phyloP scores from a whole-genome alignment of 2,888 invertebrate species.

The Morpho deidamia region DNA sequence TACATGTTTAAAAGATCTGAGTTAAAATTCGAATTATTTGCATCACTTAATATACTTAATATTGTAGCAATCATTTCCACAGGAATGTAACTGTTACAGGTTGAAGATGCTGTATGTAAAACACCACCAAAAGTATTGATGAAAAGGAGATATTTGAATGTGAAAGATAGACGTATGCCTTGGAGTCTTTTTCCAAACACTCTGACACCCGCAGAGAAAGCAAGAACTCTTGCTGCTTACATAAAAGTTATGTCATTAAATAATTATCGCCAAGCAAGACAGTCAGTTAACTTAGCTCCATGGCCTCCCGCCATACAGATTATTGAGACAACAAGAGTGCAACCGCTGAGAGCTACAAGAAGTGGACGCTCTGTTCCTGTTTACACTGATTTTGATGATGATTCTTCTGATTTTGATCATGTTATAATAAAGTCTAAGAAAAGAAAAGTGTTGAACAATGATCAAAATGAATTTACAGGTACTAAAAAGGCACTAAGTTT shows the following conservation, averaged over 20 bases:
- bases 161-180: conserved; percentile 64
- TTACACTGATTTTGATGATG: conserved; percentile 67
- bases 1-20: no score
- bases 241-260: conserved; percentile 67
- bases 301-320: conserved; percentile 70
- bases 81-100: conserved; percentile 29
- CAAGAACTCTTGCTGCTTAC: conserved; percentile 60
- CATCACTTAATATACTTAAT: no score
- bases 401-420: conserved; percentile 63
- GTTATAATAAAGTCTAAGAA: conserved; percentile 58
- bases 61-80: no score
- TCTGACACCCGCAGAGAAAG: conserved; percentile 58
- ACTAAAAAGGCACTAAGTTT: conserved; percentile 56
- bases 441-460: conserved; percentile 55
- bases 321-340: conserved; percentile 54
- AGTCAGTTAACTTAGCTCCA: conserved; percentile 48
- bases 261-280: conserved; percentile 59
- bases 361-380: conserved; percentile 64
- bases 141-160: conserved; percentile 59
- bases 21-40: no score
- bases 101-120: conserved; percentile 30
- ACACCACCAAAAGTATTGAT: conserved; percentile 40
- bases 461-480: conserved; percentile 47
- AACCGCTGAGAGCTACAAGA: conserved; percentile 59
- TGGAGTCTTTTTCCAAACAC: conserved; percentile 61